Evolutionary conservation across 2,113 vertebrate species (phyloP).

Genomic region (Hepsetus odoe): DNA sequence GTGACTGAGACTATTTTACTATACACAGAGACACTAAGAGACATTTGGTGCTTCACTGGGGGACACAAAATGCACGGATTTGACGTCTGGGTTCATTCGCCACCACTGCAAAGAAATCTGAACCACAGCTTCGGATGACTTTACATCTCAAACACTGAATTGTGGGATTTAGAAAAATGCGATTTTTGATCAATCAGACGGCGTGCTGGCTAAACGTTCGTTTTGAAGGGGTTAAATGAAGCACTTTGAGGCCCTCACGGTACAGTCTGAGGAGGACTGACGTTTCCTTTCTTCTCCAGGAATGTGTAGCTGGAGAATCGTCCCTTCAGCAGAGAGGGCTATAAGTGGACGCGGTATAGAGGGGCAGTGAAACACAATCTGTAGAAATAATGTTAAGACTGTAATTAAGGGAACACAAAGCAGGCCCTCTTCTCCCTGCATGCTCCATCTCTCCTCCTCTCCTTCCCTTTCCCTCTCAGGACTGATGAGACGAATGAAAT

Average conservation of each 20-base stretch:
- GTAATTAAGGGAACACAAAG: constrained; percentile 61
- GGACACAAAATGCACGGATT: too few relatives aligned
- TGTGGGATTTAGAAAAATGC: too few relatives aligned
- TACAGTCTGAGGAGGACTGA: constrained; percentile 33
- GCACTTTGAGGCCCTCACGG: constrained; percentile 1
- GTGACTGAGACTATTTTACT: too few relatives aligned
- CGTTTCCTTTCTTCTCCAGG: constrained; percentile 42
- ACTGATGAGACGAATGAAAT: constrained; percentile 31
- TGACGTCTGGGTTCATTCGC: too few relatives aligned
- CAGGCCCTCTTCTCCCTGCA: constrained; percentile 30
- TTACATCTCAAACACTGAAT: too few relatives aligned
- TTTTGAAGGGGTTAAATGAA: not conserved
- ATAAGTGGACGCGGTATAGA: constrained; percentile 7
- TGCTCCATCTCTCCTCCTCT: constrained; percentile 23
- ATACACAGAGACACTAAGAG: too few relatives aligned
- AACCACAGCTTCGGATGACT: too few relatives aligned
- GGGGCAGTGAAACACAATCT: constrained; percentile 50
- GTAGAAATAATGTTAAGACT: constrained; percentile 52
- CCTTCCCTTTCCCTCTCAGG: not conserved
- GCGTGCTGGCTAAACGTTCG: too few relatives aligned
- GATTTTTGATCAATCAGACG: too few relatives aligned
- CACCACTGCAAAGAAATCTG: too few relatives aligned
- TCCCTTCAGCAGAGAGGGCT: not conserved
- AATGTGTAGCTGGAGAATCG: constrained; percentile 36
- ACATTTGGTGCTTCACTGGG: too few relatives aligned